Conservation (phyloP, 2,888 invertebrate genomes). For the Noctuana brunneofusca region DNA sequence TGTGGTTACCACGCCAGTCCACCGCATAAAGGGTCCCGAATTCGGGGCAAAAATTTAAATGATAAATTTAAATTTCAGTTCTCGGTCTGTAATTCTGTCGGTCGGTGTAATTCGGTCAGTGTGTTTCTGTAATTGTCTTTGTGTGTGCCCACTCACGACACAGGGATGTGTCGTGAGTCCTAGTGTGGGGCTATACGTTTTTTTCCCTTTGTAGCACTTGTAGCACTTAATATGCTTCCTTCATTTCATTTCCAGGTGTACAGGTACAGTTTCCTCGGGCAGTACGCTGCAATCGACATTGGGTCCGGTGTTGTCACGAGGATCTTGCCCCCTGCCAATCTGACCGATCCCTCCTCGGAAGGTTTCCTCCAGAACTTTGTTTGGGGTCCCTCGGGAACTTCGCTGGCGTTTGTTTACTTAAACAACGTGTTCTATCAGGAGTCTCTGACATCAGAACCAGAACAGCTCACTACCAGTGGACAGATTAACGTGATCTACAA, state of each 20-base stretch:
- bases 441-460: slow-evolving; percentile 66
- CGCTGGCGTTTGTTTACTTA: slow-evolving; percentile 86
- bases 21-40: no score
- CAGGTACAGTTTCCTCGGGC: slow-evolving; percentile 90
- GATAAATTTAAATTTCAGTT: no score
- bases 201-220: no score
- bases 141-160: no score
- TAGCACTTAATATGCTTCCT: background rate
- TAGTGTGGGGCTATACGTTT: no score
- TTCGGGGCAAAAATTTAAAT: no score
- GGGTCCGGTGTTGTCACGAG: slow-evolving; percentile 67
- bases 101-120: no score
- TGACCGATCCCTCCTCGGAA: slow-evolving; percentile 48
- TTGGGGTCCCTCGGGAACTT: slow-evolving; percentile 90
- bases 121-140: no score
- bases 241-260: slow-evolving; percentile 83
- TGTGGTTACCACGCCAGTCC: no score
- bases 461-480: slow-evolving; percentile 85
- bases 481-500: slow-evolving; percentile 86
- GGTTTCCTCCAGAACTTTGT: slow-evolving; percentile 86
- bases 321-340: slow-evolving; percentile 56
- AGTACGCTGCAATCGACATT: slow-evolving; percentile 87
- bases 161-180: no score
- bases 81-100: no score
- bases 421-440: slow-evolving; percentile 91